These are phyloP conservation scores for Heteromyza rotundicornis DNA, from an alignment of 2,888 invertebrate species.

Conservation along the genomic window DNA sequence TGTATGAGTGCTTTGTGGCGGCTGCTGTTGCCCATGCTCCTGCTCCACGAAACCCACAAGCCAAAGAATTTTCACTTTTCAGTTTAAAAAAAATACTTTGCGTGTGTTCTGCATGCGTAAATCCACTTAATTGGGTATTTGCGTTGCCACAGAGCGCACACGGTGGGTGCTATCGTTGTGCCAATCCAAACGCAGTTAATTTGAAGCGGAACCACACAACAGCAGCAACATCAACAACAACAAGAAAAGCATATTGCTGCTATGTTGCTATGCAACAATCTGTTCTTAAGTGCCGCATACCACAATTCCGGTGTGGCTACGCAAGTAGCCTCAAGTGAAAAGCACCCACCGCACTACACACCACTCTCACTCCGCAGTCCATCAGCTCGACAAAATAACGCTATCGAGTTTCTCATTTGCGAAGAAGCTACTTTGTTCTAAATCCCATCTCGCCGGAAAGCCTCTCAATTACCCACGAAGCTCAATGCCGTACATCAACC, in stretches of 20 bases:
- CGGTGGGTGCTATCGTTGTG: slow-evolving; percentile 1
- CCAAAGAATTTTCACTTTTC: no score
- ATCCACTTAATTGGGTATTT: slow-evolving; percentile 42
- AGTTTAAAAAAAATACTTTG: slow-evolving; percentile 1
- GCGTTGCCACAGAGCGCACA: slow-evolving; percentile 9
- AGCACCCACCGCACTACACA: neutral
- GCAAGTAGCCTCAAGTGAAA: neutral
- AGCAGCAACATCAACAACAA: no score
- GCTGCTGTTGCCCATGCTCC: no score
- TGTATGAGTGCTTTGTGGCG: no score
- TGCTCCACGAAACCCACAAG: no score
- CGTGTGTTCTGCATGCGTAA: slow-evolving; percentile 33
- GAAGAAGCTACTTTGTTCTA: slow-evolving; percentile 5
- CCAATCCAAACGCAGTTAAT: neutral
- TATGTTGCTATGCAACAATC: slow-evolving; percentile 11
- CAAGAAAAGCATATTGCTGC: neutral
- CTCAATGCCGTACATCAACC: neutral
- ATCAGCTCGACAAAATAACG: slow-evolving; percentile 1
- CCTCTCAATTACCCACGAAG: no score
- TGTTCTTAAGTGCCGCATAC: slow-evolving; percentile 9
- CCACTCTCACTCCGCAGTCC: neutral
- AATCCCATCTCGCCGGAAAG: no score
- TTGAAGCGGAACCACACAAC: neutral
- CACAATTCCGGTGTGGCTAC: slow-evolving; percentile 8
- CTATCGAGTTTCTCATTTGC: slow-evolving; percentile 7